phyloP scores from a whole-genome alignment of 2,797 vertebrate species.

The Peromyscus melanophrys region DNA sequence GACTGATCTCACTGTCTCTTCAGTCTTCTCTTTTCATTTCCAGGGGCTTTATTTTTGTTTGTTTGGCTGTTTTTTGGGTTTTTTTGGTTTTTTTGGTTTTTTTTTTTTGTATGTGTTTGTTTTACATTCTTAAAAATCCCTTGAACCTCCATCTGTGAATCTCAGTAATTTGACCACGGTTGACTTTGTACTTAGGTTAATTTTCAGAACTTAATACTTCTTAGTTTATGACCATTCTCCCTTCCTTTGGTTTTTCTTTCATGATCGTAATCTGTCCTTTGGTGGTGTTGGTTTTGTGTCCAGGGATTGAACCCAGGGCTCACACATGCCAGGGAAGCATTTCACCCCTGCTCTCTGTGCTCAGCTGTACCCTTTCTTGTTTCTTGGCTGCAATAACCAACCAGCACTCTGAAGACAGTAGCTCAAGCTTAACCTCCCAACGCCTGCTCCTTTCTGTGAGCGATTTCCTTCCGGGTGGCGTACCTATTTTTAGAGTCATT shows the following conservation, averaged over 20 bases:
- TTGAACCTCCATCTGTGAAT: slow-evolving; percentile 20
- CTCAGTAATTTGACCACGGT: background rate
- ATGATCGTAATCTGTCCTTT: background rate
- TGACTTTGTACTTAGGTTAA: background rate
- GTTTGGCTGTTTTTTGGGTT: background rate
- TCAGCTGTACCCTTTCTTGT: background rate
- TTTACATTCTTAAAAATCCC: background rate
- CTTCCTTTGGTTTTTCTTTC: background rate
- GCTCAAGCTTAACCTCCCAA: background rate
- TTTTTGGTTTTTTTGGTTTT: background rate
- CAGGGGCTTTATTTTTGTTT: background rate
- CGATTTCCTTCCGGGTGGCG: background rate
- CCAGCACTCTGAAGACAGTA: background rate
- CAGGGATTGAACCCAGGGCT: background rate
- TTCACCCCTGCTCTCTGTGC: background rate
- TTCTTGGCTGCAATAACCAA: background rate
- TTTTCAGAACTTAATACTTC: background rate
- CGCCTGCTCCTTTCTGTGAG: background rate
- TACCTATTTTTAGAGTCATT: slow-evolving; percentile 16
- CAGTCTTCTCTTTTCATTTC: background rate
- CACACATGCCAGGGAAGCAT: background rate
- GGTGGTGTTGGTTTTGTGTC: background rate
- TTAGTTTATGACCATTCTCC: background rate
- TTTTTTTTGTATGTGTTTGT: background rate
- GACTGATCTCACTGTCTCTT: background rate